A percentile compares a stretch with the other conserved stretches of the same genome.
Conservation (phyloP, 2,888 invertebrate species). For the Drosophila affinis region DNA sequence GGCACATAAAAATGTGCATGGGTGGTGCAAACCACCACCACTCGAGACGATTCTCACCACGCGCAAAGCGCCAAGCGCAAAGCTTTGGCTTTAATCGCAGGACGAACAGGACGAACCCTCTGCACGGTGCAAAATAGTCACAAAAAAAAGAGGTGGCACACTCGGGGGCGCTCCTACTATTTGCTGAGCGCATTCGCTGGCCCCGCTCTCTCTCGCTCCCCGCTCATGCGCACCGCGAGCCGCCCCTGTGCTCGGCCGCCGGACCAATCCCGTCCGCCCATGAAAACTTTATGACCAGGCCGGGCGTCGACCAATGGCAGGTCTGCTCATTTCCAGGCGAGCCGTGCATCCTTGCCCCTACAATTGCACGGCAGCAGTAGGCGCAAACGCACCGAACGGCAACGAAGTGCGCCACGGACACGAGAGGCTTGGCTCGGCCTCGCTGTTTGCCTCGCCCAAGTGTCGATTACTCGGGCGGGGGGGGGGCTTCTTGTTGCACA, state of each 20-base stretch:
- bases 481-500: slow-evolving; percentile 53
- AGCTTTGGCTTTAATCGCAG: slow-evolving; percentile 61
- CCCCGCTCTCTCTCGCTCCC: slow-evolving; percentile 54
- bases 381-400: slow-evolving; percentile 61
- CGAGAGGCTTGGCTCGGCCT: background rate
- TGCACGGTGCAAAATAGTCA: slow-evolving; percentile 45
- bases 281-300: slow-evolving; percentile 71
- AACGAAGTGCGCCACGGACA: slow-evolving; percentile 8
- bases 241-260: slow-evolving; percentile 66
- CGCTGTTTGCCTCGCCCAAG: slow-evolving; percentile 79
- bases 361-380: slow-evolving; percentile 50
- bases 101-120: slow-evolving; percentile 20
- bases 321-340: slow-evolving; percentile 68
- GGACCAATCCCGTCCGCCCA: slow-evolving; percentile 70
- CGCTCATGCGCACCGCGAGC: slow-evolving; percentile 70
- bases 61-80: slow-evolving; percentile 52
- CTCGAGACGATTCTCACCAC: slow-evolving; percentile 59
- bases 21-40: slow-evolving; percentile 58
- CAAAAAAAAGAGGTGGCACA: slow-evolving; percentile 52
- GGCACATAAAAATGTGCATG: slow-evolving; percentile 22
- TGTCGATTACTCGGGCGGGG: slow-evolving; percentile 77
- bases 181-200: slow-evolving; percentile 68
- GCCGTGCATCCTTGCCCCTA: slow-evolving; percentile 54
- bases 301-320: slow-evolving; percentile 57
- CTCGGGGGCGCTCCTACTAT: slow-evolving; percentile 64